Evolutionary conservation across 2,797 vertebrate species (phyloP).

Genomic region (Craterocephalus amniculus): DNA sequence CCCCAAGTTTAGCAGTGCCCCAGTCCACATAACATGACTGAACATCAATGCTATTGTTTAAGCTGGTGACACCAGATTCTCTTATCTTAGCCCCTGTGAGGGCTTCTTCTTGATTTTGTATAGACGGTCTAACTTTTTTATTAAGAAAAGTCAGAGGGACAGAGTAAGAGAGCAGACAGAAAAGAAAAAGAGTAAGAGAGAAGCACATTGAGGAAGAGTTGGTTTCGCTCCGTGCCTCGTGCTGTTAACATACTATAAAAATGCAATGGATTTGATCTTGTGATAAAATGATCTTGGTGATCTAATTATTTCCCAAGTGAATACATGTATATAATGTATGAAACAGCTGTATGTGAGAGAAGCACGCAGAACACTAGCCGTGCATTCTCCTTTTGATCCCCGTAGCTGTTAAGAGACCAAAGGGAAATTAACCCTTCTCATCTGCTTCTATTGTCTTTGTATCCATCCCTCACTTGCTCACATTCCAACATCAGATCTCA

Average conservation of each 20-base stretch:
- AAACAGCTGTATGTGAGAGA: conserved; percentile 36
- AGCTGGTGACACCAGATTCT: conserved; percentile 27
- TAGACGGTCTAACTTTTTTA: conserved; percentile 5
- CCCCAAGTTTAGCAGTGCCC: conserved; percentile 27
- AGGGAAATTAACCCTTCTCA: conserved; percentile 29
- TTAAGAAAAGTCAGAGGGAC: conserved; percentile 28
- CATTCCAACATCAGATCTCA: conserved; percentile 22
- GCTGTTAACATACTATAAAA: conserved; percentile 59
- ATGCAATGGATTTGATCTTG: conserved; percentile 42
- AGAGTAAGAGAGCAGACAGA: not conserved
- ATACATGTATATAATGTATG: conserved; percentile 51
- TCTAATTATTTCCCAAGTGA: conserved; percentile 66
- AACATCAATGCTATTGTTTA: conserved; percentile 33
- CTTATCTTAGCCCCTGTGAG: not conserved
- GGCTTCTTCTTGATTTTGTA: not conserved
- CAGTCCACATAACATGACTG: conserved; percentile 4
- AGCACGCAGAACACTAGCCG: not conserved
- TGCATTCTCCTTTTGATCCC: conserved; percentile 11
- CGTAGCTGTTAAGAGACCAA: conserved; percentile 8
- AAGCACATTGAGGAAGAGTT: not conserved
- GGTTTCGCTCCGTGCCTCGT: conserved; percentile 37
- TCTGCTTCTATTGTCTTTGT: conserved; percentile 8
- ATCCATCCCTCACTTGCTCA: conserved; percentile 8
- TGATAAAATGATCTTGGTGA: conserved; percentile 57
- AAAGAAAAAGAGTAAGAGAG: not conserved